Evolutionary conservation across 2,113 vertebrate species (phyloP).

Genomic region (Semicossyphus pulcher): DNA sequence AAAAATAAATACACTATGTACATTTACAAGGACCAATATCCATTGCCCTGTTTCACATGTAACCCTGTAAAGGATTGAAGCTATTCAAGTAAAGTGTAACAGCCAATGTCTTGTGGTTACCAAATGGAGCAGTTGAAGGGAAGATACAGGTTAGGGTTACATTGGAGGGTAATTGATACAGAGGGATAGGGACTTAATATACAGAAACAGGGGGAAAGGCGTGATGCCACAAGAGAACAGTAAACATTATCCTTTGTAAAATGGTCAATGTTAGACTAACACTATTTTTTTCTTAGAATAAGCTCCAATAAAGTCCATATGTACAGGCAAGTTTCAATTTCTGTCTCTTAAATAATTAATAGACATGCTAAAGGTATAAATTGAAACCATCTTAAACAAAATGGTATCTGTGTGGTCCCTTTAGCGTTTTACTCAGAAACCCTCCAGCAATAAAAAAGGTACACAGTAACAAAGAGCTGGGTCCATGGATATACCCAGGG

Average conservation of each 20-base stretch:
- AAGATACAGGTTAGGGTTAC: conserved; percentile 17
- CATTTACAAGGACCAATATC: conserved; percentile 7
- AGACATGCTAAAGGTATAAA: conserved; percentile 41
- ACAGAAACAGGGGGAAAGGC: not conserved
- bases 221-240: not conserved
- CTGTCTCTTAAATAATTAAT: conserved; percentile 40
- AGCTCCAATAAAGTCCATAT: not conserved
- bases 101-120: not conserved
- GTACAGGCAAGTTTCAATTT: conserved; percentile 10
- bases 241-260: no score
- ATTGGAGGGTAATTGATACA: conserved; percentile 18
- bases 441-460: conserved; percentile 55
- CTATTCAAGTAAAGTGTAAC: conserved; percentile 31
- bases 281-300: not conserved
- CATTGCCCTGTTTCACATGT: conserved; percentile 14
- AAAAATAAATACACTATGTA: conserved; percentile 40
- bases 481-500: conserved; percentile 33
- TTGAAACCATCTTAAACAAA: conserved; percentile 46
- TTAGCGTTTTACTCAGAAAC: conserved; percentile 38
- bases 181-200: not conserved
- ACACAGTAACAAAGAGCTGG: conserved; percentile 57
- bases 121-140: conserved; percentile 2
- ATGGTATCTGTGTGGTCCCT: conserved; percentile 50
- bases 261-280: no score
- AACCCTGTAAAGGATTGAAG: conserved; percentile 37